A percentile compares a stretch with the other conserved stretches of the same genome.
Conservation (phyloP, 1,140 invertebrate species). For the Lucilia sericata region DNA sequence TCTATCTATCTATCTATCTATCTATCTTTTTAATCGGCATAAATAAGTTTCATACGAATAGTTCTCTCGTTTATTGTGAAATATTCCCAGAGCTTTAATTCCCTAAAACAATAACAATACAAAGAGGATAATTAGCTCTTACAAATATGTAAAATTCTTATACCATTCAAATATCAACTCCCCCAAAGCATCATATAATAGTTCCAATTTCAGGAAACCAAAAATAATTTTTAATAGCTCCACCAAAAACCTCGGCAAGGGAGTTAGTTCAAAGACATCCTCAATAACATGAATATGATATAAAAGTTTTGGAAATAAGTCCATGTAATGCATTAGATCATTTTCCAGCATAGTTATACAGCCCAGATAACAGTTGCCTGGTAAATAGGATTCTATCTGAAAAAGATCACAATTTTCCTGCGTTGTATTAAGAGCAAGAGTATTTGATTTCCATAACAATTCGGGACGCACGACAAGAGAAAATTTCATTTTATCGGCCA, state of each 20-base stretch:
- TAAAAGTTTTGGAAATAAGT: slow-evolving; percentile 31
- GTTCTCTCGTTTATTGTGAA: no score
- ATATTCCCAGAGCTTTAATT: no score
- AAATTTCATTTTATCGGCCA: slow-evolving; percentile 38
- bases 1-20: no score
- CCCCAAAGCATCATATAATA: slow-evolving; percentile 45
- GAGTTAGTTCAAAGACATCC: slow-evolving; percentile 41
- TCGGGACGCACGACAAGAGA: slow-evolving; percentile 41
- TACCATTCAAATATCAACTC: slow-evolving; percentile 45
- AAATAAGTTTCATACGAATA: no score
- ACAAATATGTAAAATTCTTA: slow-evolving; percentile 26
- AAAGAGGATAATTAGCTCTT: not conserved
- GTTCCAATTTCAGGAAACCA: slow-evolving; percentile 30
- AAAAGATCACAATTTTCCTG: slow-evolving; percentile 13
- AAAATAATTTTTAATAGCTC: not conserved
- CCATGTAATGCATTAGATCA: slow-evolving; percentile 30
- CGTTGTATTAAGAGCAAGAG: not conserved
- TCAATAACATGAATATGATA: slow-evolving; percentile 27
- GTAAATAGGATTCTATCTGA: slow-evolving; percentile 36
- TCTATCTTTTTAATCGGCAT: no score
- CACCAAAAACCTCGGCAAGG: slow-evolving; percentile 34
- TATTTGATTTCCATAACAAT: slow-evolving; percentile 28
- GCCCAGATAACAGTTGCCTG: slow-evolving; percentile 36
- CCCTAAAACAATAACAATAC: no score
- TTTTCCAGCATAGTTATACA: not conserved